Evolutionary conservation across 2,113 vertebrate genomes (phyloP).

Genomic region (Paradoxurus hermaphroditus): DNA sequence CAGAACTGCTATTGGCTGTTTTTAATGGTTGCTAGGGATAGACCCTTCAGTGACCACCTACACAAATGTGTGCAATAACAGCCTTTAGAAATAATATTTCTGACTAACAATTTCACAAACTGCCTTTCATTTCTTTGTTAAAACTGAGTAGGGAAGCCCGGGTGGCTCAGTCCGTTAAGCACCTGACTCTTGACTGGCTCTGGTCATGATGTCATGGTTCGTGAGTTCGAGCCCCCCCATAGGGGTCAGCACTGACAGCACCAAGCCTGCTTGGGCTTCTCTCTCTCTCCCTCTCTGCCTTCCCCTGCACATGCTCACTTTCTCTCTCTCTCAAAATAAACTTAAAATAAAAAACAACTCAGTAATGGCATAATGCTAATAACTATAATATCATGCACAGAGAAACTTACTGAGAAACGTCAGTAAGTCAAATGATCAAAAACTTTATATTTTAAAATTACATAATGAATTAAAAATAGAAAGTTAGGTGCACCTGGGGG

Average conservation of each 20-base stretch:
- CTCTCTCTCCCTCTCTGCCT: too few relatives aligned
- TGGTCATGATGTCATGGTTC: too few relatives aligned
- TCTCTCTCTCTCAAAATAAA: too few relatives aligned
- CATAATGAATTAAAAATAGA: not conserved
- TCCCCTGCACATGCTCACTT: too few relatives aligned
- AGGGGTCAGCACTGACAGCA: too few relatives aligned
- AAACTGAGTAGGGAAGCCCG: not conserved
- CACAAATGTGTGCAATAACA: not conserved
- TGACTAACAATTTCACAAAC: not conserved
- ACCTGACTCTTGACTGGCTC: too few relatives aligned
- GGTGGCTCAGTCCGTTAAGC: too few relatives aligned
- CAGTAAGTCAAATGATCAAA: not conserved
- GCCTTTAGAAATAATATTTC: conserved; percentile 16
- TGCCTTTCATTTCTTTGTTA: not conserved
- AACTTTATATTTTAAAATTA: not conserved
- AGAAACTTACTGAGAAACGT: not conserved
- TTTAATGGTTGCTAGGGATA: not conserved
- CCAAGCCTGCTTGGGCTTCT: too few relatives aligned
- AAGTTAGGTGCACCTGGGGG: not conserved
- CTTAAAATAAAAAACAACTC: not conserved
- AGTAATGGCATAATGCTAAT: not conserved
- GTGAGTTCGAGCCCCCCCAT: too few relatives aligned
- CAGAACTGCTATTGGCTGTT: not conserved
- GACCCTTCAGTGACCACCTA: not conserved
- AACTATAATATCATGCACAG: not conserved